Evolutionary conservation across 2,888 invertebrate genomes (phyloP), one percentile per base, ranked within the genome.

Genomic region (Dicycla oo): DNA sequence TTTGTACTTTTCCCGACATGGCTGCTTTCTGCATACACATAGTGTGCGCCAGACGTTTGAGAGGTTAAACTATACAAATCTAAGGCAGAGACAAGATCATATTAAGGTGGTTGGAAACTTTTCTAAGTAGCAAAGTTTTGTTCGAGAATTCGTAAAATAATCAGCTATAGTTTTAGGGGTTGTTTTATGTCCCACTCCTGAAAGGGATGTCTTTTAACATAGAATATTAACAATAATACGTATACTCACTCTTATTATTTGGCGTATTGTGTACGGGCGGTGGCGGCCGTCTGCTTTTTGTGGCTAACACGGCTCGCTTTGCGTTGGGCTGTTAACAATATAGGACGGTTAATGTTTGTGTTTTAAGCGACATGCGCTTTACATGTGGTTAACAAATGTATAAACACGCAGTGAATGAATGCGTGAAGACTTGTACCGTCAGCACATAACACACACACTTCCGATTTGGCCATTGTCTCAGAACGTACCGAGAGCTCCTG

Each of bases 231-330:
- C 11, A 23, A 1, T 13, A 26, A 6, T 0, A 64, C 43, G 6
- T 26, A 49, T 54, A 90, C 93, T 93, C 75, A 94, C 94, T 94
- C 84, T 94, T 93, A 89, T 89, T 94, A 90, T 90, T 93, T 87
- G 94, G 91, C 87, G 94, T 90, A 72, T 85, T 88, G 69, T 92
- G 94, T 62, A 91, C 92, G 56, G 95, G 94, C 80, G 94, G 93
- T 49, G 95, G 95, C 68, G 95, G 95, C 78, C 95, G 91, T 84
- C 89, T 92, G 88, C 94, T 95, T 70, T 95, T 95, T 38, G 93
- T 90, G 47, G 95, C 94, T 65, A 95, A 76, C 71, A 95, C 95
- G 26, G 95, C 93, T 62, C 95, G 90, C 80, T 96, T 96, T 3
- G 95, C 95, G 73, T 91, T 94, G 91, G 93, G 90, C 69, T 87